Percentiles rank a stretch among this genome's conserved stretches.
Evolutionary conservation across 2,888 invertebrate species (phyloP).

Genomic region (Stenoptilia bipunctidactyla): DNA sequence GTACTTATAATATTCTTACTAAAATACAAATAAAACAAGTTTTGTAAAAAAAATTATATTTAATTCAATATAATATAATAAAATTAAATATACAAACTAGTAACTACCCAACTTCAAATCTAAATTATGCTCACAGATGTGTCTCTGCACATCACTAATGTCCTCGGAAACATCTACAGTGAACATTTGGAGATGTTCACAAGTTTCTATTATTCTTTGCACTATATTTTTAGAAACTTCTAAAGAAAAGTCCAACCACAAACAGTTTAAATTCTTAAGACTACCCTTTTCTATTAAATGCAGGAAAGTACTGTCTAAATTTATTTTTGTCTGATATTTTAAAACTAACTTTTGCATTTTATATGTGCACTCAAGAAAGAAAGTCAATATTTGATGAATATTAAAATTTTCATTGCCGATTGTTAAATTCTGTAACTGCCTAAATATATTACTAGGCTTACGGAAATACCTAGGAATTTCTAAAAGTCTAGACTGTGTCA

Average conservation of each 20-base stretch:
- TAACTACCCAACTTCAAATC: conserved; percentile 57
- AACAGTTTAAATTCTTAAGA: conserved; percentile 37
- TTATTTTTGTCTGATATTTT: conserved; percentile 54
- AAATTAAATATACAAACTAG: conserved; percentile 24
- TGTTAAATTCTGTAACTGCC: conserved; percentile 40
- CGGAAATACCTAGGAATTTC: conserved; percentile 41
- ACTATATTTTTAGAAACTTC: conserved; percentile 49
- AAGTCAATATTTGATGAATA: conserved; percentile 42
- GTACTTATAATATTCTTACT: too few species aligned
- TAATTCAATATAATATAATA: conserved; percentile 18
- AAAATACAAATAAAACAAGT: conserved; percentile 13
- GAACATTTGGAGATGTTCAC: conserved; percentile 42
- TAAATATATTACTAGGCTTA: conserved; percentile 39
- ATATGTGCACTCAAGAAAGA: conserved; percentile 49
- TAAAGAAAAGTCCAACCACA: conserved; percentile 62
- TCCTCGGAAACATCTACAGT: conserved; percentile 48
- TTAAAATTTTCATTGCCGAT: conserved; percentile 56
- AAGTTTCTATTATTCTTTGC: conserved; percentile 42
- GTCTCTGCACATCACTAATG: conserved; percentile 39
- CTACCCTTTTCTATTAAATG: conserved; percentile 42
- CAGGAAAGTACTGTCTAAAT: conserved; percentile 39
- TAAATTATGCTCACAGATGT: conserved; percentile 51
- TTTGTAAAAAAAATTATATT: conserved; percentile 21
- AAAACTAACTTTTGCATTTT: conserved; percentile 44
- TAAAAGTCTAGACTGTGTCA: conserved; percentile 52